Conservation (phyloP, 2,113 vertebrate genomes). For the Gavia stellata region DNA sequence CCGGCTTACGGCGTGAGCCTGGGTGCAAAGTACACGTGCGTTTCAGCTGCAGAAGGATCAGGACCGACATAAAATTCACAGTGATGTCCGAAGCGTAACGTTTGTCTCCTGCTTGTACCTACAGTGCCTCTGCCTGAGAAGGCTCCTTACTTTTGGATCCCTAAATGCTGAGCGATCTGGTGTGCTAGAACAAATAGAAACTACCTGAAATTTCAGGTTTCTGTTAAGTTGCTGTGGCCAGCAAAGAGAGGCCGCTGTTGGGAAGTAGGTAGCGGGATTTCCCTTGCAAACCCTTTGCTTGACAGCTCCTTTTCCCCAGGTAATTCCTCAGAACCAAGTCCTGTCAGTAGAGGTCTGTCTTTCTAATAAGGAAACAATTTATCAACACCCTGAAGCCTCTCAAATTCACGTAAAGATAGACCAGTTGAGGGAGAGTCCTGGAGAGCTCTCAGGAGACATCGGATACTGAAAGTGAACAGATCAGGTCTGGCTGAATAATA, state of each 20-base stretch:
- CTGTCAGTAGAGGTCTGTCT: background rate
- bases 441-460: background rate
- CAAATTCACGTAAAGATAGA: background rate
- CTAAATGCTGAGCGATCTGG: background rate
- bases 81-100: too few species aligned
- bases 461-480: background rate
- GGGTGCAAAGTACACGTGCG: rapidly evolving
- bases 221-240: background rate
- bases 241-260: background rate
- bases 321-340: background rate
- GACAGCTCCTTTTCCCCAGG: background rate
- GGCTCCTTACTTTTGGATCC: background rate
- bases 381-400: background rate
- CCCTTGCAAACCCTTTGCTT: background rate
- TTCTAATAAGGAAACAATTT: background rate
- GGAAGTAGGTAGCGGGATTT: background rate
- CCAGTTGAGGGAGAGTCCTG: background rate
- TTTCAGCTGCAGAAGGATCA: background rate
- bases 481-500: background rate
- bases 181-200: background rate
- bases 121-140: background rate
- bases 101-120: background rate
- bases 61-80: background rate
- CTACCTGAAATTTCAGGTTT: background rate
- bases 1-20: too few species aligned